Percentiles rank a stretch among this genome's conserved stretches.
phyloP scores from a whole-genome alignment of 2,797 vertebrate species.

The Cyprinodon diabolis region DNA sequence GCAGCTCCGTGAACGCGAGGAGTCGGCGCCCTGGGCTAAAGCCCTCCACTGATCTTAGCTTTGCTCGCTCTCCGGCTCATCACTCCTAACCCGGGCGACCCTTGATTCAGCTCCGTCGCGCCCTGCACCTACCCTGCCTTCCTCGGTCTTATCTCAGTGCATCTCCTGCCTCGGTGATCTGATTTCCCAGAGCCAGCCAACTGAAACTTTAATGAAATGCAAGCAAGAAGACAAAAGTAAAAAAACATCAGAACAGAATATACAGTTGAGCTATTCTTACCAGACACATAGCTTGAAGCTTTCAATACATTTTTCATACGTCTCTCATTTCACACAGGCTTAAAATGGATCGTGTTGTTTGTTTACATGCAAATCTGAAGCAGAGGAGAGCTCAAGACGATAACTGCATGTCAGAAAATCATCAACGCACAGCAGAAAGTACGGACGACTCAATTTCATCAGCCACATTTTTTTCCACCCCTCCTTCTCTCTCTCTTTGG shows the following conservation, averaged over 20 bases:
- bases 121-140: conserved; percentile 33
- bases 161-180: conserved; percentile 48
- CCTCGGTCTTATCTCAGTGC: conserved; percentile 37
- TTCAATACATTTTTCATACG: conserved; percentile 52
- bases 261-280: conserved; percentile 31
- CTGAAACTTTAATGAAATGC: conserved; percentile 69
- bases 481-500: conserved; percentile 29
- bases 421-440: conserved; percentile 6
- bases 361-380: conserved; percentile 13
- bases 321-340: conserved; percentile 31
- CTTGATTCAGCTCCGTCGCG: conserved; percentile 37
- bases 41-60: conserved; percentile 67
- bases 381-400: conserved; percentile 10
- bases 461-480: conserved; percentile 5
- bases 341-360: conserved; percentile 33
- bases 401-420: conserved; percentile 15
- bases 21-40: conserved; percentile 70
- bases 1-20: conserved; percentile 46
- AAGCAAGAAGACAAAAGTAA: conserved; percentile 32
- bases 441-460: conserved; percentile 30
- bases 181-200: conserved; percentile 51
- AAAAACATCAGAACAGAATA: conserved; percentile 40
- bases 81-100: conserved; percentile 34
- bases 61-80: conserved; percentile 35
- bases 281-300: conserved; percentile 45